These are phyloP conservation scores for Nyctereutes procyonoides DNA, from an alignment of 2,113 vertebrate genomes.

Conservation along the genomic window DNA sequence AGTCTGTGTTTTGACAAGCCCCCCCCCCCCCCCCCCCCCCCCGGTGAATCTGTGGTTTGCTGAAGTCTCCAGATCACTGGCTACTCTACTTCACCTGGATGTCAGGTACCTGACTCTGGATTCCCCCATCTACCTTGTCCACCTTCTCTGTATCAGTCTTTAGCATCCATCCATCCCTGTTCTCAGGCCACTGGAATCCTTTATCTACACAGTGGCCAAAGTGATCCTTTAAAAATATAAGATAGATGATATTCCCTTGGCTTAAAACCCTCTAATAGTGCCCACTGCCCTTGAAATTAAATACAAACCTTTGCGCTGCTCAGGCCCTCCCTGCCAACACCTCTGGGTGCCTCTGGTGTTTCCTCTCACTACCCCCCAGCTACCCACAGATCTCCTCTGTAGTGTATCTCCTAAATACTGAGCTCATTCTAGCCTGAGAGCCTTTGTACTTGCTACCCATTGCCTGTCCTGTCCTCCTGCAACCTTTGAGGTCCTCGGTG, in stretches of 20 bases:
- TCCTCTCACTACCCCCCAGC: background rate
- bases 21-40: too few species aligned
- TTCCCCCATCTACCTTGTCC: background rate
- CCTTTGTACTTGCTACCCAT: background rate
- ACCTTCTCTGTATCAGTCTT: background rate
- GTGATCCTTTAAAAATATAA: background rate
- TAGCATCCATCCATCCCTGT: background rate
- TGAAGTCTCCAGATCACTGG: background rate
- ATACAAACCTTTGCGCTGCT: background rate
- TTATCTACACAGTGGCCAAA: background rate
- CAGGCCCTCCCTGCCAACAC: background rate
- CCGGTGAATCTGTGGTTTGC: background rate
- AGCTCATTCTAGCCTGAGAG: background rate
- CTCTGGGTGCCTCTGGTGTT: background rate
- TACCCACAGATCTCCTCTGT: too few species aligned
- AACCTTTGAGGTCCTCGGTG: too few species aligned
- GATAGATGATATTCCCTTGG: background rate
- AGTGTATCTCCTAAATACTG: background rate
- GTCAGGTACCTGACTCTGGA: background rate
- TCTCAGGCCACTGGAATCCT: background rate
- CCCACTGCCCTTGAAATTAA: background rate
- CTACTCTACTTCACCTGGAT: background rate
- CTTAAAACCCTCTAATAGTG: background rate
- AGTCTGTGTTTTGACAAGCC: background rate
- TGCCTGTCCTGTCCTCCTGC: background rate